Conservation (phyloP, 2,888 invertebrate species). For the Molorchus minor region DNA sequence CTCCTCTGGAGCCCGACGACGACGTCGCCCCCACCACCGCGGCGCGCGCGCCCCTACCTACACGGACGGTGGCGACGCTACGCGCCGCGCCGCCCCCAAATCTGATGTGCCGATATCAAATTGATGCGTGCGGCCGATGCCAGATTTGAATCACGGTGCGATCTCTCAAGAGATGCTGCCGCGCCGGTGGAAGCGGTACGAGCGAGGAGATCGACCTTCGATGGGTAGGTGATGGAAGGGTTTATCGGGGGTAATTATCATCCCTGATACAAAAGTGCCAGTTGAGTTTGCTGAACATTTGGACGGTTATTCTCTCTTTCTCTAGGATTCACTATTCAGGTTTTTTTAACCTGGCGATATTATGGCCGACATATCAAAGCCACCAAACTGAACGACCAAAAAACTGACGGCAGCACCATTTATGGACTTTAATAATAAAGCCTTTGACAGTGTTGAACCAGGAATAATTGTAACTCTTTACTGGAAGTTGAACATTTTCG, state of each 20-base stretch:
- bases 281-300: too few species aligned
- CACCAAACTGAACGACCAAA: too few species aligned
- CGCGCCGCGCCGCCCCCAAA: slow-evolving; percentile 55
- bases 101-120: slow-evolving; percentile 54
- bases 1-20: slow-evolving; percentile 28
- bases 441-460: too few species aligned
- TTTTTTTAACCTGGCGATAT: too few species aligned
- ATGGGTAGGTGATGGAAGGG: not conserved
- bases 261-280: too few species aligned
- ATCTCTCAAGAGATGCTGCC: not conserved
- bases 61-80: slow-evolving; percentile 45
- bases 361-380: too few species aligned
- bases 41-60: slow-evolving; percentile 39
- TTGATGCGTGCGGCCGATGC: slow-evolving; percentile 54
- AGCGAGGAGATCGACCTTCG: not conserved
- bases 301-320: too few species aligned
- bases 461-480: too few species aligned
- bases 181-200: not conserved
- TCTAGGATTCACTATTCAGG: too few species aligned
- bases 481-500: too few species aligned
- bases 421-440: too few species aligned
- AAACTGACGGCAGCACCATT: too few species aligned
- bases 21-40: slow-evolving; percentile 47
- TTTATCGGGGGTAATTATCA: not conserved
- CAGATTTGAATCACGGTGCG: slow-evolving; percentile 39